Evolutionary conservation across 1,140 invertebrate species (phyloP), one percentile per base, ranked within the genome.

Genomic region (Drosophila miranda): DNA sequence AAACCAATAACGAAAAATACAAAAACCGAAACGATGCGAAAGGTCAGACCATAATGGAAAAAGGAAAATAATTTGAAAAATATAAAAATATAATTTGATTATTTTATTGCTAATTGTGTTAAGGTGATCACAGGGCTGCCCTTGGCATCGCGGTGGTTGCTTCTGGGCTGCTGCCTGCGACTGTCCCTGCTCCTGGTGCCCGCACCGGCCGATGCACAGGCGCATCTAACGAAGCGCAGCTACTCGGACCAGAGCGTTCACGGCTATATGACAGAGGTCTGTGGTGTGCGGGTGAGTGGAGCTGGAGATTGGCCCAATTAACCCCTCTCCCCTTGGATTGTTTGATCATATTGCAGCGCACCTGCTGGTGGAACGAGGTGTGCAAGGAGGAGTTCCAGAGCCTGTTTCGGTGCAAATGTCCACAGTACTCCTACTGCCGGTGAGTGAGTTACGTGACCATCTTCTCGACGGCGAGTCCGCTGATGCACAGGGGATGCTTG

Each of bases 361-460:
- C 95, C 28, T 97, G 97, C 90, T 97, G 96, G 96, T 97, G 96
- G 95, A 97, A 97, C 90, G 97, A 98, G 92, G 94, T 97, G 3
- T 98, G 97, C 92, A 97, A 98, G 90, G 96, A 97, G 91, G 96
- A 97, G 90, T 97, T 97, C 89, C 96, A 96, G 91, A 95, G 93
- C 64, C 93, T 96, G 48, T 98, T 97, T 90, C 93, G 95, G 21
- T 97, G 96, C 91, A 95, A 95, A 77, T 98, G 96, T 83, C 96
- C 96, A 2, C 93, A 94, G 45, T 97, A 95, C 94, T 97, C 96
- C 0, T 97, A 95, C 87, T 98, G 97, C 91, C 92, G 96, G 77
- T 95, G 52, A 82, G 80, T 55, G 14, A 14, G n/a, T 34, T 26
- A 11, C 41, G 21, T 26, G 23, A 26, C 6, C 8, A 50, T 30